Base-by-base conservation (phyloP, 2,888 invertebrate species). In the Drosophila planitibia region DNA sequence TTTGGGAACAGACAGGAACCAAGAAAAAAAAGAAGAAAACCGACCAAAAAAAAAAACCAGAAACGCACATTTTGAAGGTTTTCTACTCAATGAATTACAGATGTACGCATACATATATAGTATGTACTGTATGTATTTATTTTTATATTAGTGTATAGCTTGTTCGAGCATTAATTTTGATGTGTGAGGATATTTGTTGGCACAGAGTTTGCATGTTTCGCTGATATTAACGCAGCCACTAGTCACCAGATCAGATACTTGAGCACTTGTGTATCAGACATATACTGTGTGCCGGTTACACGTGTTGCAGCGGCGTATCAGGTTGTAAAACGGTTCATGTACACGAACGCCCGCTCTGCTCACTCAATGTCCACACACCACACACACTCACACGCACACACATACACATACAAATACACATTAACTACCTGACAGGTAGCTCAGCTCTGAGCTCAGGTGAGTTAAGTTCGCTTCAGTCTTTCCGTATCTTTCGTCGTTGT, bases 161-260 rank as follows among this genome's bases (percentile, higher is more conserved):
- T 63, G 59, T 66, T 74, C 63, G 63, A 54, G 70, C 73, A 75
- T 74, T 66, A 59, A 61, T 65, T 64, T 76, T n/a, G 35, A 62
- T 62, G 52, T 52, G 14, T 44, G 60, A 66, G 66, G 58, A 67
- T 76, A 49, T 54, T 39, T 28, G 58, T 67, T 59, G 49, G 53
- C 61, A 62, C n/a, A 41, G 30, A 49, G 74, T 60, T 83, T 63
- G 85, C 85, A 84, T 85, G 85, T 70, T 74, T 83, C 44, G 64
- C 63, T 32, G 78, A 90, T 85, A 85, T 85, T 85, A 85, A 68
- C 52, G 81, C 81, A 84, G 81, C 83, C 76, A 76, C 75, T 58
- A 70, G 70, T 59, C 73, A 69, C 60, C 75, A 32, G 85, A 89
- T 85, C 85, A 70, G 84, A 71, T 76, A 70, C 66, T 55, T 53